Percentiles rank a stretch among this genome's conserved stretches.
Conservation (phyloP, 2,113 vertebrate genomes). For the Candoia aspera region DNA sequence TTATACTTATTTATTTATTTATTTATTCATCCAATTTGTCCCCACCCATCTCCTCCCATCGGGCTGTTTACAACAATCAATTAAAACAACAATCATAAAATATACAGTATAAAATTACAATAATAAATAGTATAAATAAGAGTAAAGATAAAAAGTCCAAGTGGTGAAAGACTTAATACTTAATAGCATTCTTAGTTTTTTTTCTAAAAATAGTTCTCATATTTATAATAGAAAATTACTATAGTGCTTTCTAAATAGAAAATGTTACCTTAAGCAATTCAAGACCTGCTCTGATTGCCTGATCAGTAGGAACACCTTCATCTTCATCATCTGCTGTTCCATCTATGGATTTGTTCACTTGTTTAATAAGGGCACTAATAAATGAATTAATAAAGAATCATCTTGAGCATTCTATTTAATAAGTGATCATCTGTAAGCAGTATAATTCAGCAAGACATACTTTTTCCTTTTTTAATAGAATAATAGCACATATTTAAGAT, state of each 20-base stretch:
- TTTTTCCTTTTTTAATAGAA: neutral
- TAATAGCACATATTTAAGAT: neutral
- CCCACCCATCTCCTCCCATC: too few relatives aligned
- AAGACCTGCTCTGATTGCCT: constrained; percentile 87
- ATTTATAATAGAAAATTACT: neutral
- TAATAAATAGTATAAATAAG: too few relatives aligned
- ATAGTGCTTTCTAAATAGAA: neutral
- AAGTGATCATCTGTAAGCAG: neutral
- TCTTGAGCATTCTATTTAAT: neutral
- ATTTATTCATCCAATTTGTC: too few relatives aligned
- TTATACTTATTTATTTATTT: too few relatives aligned
- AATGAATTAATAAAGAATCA: constrained; percentile 25
- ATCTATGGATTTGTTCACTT: constrained; percentile 89
- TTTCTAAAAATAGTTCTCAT: neutral
- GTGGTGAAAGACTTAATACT: too few relatives aligned
- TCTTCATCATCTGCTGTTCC: constrained; percentile 90
- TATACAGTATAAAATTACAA: too few relatives aligned
- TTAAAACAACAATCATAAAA: too few relatives aligned
- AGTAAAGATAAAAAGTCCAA: too few relatives aligned
- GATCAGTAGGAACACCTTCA: constrained; percentile 86
- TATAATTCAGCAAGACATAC: neutral
- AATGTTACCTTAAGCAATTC: constrained; percentile 85
- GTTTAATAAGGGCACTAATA: constrained; percentile 86
- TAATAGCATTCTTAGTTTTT: neutral
- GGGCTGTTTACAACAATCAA: too few relatives aligned